Conservation (phyloP, 2,113 vertebrate species). For the Limnothrissa miodon region DNA sequence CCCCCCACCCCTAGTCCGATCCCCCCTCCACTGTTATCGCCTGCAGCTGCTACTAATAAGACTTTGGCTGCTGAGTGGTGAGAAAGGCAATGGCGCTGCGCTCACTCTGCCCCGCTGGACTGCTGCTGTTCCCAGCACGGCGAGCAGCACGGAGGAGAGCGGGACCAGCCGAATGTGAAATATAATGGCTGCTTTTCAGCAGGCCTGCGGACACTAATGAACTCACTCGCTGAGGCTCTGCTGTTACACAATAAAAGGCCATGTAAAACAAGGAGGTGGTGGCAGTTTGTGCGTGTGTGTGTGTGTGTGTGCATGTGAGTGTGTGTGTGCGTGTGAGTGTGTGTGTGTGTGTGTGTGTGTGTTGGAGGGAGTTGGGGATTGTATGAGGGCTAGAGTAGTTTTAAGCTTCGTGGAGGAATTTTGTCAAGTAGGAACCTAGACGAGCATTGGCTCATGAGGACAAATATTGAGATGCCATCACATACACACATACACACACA, state of each 20-base stretch:
- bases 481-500: constrained; percentile 29
- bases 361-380: constrained; percentile 36
- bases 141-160: constrained; percentile 6
- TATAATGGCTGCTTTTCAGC: constrained; percentile 39
- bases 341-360: too few species aligned
- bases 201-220: constrained; percentile 53
- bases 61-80: constrained; percentile 43
- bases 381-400: constrained; percentile 60
- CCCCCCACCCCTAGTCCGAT: background rate
- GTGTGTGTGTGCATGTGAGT: background rate
- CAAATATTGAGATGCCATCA: constrained; percentile 61
- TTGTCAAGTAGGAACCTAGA: constrained; percentile 62
- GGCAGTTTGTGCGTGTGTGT: background rate
- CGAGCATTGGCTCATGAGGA: constrained; percentile 58
- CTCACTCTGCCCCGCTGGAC: constrained; percentile 44
- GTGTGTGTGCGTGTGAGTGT: background rate
- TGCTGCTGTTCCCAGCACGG: constrained; percentile 38
- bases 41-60: constrained; percentile 67
- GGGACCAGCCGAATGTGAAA: constrained; percentile 35
- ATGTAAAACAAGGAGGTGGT: constrained; percentile 61
- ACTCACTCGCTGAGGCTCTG: constrained; percentile 51
- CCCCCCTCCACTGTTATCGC: constrained; percentile 40
- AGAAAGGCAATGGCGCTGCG: constrained; percentile 48
- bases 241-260: constrained; percentile 63
- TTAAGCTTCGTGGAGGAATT: constrained; percentile 68